Base-by-base conservation (phyloP, 1,140 invertebrate species). In the Drosophila trapezifrons region DNA sequence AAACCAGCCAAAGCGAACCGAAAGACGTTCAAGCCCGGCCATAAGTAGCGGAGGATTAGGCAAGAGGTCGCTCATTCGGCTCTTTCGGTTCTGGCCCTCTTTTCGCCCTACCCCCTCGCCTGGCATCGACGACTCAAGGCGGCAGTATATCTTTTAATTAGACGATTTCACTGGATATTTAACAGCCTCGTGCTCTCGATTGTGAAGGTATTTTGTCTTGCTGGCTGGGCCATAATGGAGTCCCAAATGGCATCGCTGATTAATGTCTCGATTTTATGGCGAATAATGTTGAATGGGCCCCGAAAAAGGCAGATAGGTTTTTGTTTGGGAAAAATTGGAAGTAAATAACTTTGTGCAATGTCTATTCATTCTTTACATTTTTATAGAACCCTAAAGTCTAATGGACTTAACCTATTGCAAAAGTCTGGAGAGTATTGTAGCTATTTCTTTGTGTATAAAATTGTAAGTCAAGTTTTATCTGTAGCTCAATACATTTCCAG, bases 41-140 rank as follows among this genome's bases (percentile, higher is more conserved):
- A 76, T 76, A 76, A 76, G 73, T 76, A 76, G 73, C 73, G 37
- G 62, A 47, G 73, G 73, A 76, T 76, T 76, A 76, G 73, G 55
- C 54, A 73, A 49, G 70, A 27, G 67, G 25, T 52, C 64, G 29
- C 51, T 37, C 51, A 52, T 37, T 52, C 51, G 51, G 51, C 51
- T 42, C 55, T 60, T 20, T 65, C 54, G 18, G 10, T 25, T 57
- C 22, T 32, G 29, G 29, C 29, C 17, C 51, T 17, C 43, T 22
- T 37, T 40, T 40, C 18, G 35, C 37, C 37, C 12, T 63, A 46
- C 64, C 10, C 27, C 6, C 5, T 38, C 22, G 25, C 35, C 35
- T 57, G 35, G 29, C 20, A 58, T 47, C 63, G 62, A 22, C 62
- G 37, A 52, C 73, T 76, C 73, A 47, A 54, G 72, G 15, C 71